phyloP scores from a whole-genome alignment of 2,888 invertebrate species.

The Erpobdella octoculata region DNA sequence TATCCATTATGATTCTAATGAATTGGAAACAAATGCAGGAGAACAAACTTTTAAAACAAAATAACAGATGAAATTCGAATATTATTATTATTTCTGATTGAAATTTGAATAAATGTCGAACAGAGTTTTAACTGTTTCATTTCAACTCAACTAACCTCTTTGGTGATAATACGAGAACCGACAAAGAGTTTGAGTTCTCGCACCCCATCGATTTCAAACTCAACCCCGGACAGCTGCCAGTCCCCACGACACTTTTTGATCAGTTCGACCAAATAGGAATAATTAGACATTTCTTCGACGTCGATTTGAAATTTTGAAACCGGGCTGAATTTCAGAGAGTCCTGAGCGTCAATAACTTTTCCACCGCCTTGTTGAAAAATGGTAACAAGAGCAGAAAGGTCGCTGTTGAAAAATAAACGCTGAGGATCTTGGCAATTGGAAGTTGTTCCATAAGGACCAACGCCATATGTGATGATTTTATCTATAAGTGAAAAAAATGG shows the following conservation, averaged over 20 bases:
- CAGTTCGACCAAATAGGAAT: conserved; percentile 17
- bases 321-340: conserved; percentile 16
- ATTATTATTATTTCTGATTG: too few relatives aligned
- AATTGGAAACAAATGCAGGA: too few relatives aligned
- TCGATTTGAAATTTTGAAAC: not conserved
- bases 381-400: not conserved
- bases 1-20: too few relatives aligned
- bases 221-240: conserved; percentile 8
- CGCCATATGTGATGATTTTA: conserved; percentile 8
- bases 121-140: not conserved
- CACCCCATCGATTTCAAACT: conserved; percentile 10
- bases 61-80: too few relatives aligned
- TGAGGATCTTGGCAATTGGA: conserved; percentile 12
- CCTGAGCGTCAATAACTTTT: conserved; percentile 7
- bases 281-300: not conserved
- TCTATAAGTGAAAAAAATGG: too few relatives aligned
- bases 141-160: not conserved
- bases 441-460: not conserved
- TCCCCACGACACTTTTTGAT: conserved; percentile 13
- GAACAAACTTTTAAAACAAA: too few relatives aligned
- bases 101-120: not conserved
- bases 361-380: not conserved
- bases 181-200: conserved; percentile 5
- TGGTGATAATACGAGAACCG: not conserved
- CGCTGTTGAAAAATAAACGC: conserved; percentile 15